Evolutionary conservation across 2,888 invertebrate genomes (phyloP).

Genomic region (Mimas tiliae): DNA sequence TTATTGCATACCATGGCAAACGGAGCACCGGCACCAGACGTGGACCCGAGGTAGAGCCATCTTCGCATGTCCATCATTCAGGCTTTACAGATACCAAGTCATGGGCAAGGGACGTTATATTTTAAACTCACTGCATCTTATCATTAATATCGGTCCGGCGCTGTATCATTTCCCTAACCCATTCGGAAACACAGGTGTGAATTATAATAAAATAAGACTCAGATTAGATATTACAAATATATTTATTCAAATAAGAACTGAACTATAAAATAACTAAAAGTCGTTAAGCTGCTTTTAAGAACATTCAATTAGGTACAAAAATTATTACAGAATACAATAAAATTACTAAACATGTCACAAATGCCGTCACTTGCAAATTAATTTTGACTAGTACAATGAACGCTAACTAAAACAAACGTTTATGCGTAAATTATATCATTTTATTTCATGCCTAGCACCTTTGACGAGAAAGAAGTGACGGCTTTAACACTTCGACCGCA

Average conservation of each 20-base stretch:
- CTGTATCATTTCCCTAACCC: neutral
- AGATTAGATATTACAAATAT: slow-evolving; percentile 79
- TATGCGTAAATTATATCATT: slow-evolving; percentile 32
- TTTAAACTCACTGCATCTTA: too few species aligned
- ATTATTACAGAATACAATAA: slow-evolving; percentile 51
- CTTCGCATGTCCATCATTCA: too few species aligned
- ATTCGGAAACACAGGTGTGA: neutral
- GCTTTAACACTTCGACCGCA: slow-evolving; percentile 26
- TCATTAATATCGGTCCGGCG: too few species aligned
- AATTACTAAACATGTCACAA: slow-evolving; percentile 46
- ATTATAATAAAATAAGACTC: slow-evolving; percentile 48
- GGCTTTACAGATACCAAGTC: too few species aligned
- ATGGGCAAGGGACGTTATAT: too few species aligned
- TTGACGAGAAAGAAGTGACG: slow-evolving; percentile 48
- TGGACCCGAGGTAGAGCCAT: too few species aligned
- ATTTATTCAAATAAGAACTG: slow-evolving; percentile 80
- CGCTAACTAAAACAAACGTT: slow-evolving; percentile 45
- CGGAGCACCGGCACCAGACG: too few species aligned
- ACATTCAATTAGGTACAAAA: slow-evolving; percentile 54
- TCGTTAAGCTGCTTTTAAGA: slow-evolving; percentile 71
- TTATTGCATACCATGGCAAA: too few species aligned
- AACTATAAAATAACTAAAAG: slow-evolving; percentile 74
- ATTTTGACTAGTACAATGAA: slow-evolving; percentile 80
- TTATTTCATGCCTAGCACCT: slow-evolving; percentile 63
- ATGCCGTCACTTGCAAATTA: slow-evolving; percentile 63